Conservation (phyloP, 2,113 vertebrate genomes). For the Lepisosteus osseus region DNA sequence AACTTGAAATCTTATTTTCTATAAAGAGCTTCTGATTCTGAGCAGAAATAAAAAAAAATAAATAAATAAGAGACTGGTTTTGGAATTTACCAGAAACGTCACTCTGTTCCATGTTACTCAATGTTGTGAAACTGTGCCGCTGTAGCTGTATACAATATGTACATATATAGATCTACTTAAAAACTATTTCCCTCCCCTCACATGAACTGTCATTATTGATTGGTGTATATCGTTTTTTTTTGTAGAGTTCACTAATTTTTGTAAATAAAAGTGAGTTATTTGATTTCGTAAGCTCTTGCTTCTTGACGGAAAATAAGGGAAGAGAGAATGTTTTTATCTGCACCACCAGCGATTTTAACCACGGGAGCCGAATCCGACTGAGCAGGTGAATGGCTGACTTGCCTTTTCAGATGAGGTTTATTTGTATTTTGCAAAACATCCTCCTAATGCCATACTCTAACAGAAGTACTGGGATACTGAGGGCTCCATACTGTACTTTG, state of each 20-base stretch:
- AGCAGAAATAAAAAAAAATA: background rate
- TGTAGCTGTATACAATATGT: constrained; percentile 40
- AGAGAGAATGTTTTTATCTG: too few species aligned
- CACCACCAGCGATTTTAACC: too few species aligned
- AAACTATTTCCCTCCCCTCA: constrained; percentile 12
- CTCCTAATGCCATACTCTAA: background rate
- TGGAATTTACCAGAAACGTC: background rate
- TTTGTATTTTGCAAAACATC: background rate
- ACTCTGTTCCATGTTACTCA: constrained; percentile 7
- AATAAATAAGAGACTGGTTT: background rate
- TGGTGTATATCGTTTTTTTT: constrained; percentile 24
- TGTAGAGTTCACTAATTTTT: constrained; percentile 46
- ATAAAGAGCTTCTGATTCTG: constrained; percentile 18
- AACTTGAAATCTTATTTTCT: constrained; percentile 30
- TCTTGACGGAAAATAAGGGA: too few species aligned
- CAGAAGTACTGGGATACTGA: too few species aligned
- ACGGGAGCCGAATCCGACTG: too few species aligned
- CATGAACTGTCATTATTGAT: constrained; percentile 41
- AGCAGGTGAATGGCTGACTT: too few species aligned
- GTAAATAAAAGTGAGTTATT: constrained; percentile 50
- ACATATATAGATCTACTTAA: constrained; percentile 27
- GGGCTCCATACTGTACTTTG: too few species aligned
- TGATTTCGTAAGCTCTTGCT: background rate
- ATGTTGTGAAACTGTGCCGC: constrained; percentile 32
- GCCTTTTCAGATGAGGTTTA: constrained; percentile 20